phyloP scores from a whole-genome alignment of 2,113 vertebrate genomes.

The Channa maculata region DNA sequence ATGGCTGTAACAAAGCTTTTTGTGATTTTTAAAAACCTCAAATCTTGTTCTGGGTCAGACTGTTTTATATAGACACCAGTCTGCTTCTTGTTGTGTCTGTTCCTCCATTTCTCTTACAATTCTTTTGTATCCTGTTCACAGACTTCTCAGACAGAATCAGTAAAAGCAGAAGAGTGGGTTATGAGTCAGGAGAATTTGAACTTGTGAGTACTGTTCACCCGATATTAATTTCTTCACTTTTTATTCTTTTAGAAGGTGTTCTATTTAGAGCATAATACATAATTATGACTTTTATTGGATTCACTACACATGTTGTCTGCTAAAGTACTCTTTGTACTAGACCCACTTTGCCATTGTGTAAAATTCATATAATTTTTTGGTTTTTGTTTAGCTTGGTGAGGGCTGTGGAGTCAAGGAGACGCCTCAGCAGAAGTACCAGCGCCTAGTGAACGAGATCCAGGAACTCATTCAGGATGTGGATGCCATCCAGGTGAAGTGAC shows the following conservation, averaged over 20 bases:
- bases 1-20: neutral
- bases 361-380: constrained; percentile 3
- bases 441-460: constrained; percentile 93
- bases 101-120: neutral
- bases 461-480: constrained; percentile 93
- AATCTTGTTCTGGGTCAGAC: neutral
- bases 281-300: constrained; percentile 8
- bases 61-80: neutral
- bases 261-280: neutral
- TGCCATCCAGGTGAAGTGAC: constrained; percentile 86
- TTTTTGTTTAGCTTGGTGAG: constrained; percentile 87
- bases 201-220: constrained; percentile 84
- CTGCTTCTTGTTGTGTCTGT: neutral
- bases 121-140: constrained; percentile 67
- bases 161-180: constrained; percentile 89
- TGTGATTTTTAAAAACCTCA: neutral
- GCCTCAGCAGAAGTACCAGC: constrained; percentile 95
- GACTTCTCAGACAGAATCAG: constrained; percentile 96
- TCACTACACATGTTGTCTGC: constrained; percentile 7
- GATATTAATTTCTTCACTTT: constrained; percentile 9
- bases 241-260: neutral
- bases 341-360: constrained; percentile 8
- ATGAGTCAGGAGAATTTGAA: constrained; percentile 95
- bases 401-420: constrained; percentile 92
- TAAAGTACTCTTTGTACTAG: neutral